Percentiles rank a stretch among this genome's conserved stretches.
phyloP scores from a whole-genome alignment of 2,888 invertebrate species.

The Sabatieria punctata region DNA sequence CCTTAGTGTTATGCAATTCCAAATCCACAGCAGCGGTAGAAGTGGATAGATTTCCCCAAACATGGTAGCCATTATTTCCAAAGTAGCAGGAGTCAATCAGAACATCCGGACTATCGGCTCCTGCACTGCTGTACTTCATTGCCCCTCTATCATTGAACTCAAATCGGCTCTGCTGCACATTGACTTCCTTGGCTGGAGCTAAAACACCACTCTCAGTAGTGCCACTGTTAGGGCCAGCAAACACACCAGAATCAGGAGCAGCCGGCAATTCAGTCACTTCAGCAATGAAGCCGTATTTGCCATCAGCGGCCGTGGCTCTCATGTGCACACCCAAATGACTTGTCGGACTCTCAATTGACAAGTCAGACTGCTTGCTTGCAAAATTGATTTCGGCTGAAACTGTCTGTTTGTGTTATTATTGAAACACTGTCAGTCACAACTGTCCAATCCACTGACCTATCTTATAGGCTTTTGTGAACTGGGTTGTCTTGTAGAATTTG shows the following conservation, averaged over 20 bases:
- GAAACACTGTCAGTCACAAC: neutral
- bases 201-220: slow-evolving; percentile 20
- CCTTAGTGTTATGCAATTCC: slow-evolving; percentile 83
- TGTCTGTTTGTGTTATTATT: no score
- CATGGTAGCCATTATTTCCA: slow-evolving; percentile 60
- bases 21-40: slow-evolving; percentile 64
- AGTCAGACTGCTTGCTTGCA: slow-evolving; percentile 9
- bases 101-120: slow-evolving; percentile 79
- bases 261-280: slow-evolving; percentile 77
- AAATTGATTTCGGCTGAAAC: neutral
- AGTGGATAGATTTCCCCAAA: slow-evolving; percentile 85
- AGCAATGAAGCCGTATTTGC: slow-evolving; percentile 85
- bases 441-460: neutral
- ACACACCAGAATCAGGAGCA: slow-evolving; percentile 7
- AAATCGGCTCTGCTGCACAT: slow-evolving; percentile 63
- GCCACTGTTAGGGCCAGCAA: neutral
- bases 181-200: slow-evolving; percentile 80
- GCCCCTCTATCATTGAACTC: slow-evolving; percentile 68
- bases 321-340: slow-evolving; percentile 59
- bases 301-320: slow-evolving; percentile 83
- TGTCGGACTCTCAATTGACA: neutral
- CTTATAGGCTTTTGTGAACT: neutral
- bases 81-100: slow-evolving; percentile 73
- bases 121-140: slow-evolving; percentile 67
- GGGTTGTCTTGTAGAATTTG: slow-evolving; percentile 1